These are phyloP conservation scores for Epinephelus awoara DNA, from an alignment of 2,797 vertebrate species.

Conservation along the genomic window DNA sequence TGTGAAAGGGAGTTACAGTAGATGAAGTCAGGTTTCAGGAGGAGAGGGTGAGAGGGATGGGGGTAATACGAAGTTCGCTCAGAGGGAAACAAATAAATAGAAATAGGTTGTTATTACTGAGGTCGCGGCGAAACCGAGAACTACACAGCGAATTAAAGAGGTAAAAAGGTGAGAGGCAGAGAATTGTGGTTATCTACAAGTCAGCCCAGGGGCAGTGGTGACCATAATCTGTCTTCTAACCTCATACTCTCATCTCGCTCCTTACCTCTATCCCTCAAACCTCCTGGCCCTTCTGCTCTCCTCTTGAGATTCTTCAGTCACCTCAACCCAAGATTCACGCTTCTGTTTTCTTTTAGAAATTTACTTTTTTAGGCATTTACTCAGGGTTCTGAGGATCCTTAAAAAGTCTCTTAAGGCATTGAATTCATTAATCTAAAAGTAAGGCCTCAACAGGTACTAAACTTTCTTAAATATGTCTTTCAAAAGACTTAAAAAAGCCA, in stretches of 20 bases:
- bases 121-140: constrained; percentile 51
- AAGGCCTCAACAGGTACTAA: too few relatives aligned
- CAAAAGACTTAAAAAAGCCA: too few relatives aligned
- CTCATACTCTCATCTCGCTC: constrained; percentile 10
- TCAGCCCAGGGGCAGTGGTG: constrained; percentile 45
- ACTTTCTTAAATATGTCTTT: too few relatives aligned
- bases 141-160: constrained; percentile 44
- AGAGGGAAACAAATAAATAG: constrained; percentile 57
- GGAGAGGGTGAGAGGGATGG: constrained; percentile 36
- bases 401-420: too few relatives aligned
- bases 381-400: too few relatives aligned
- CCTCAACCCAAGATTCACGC: background rate
- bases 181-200: constrained; percentile 43
- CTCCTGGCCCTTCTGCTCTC: background rate
- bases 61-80: constrained; percentile 52
- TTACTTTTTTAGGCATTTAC: too few relatives aligned
- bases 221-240: constrained; percentile 41
- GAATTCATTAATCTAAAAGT: too few relatives aligned
- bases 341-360: constrained; percentile 16
- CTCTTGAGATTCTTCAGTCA: background rate
- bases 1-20: constrained; percentile 24
- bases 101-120: constrained; percentile 55
- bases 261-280: background rate
- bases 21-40: constrained; percentile 34
- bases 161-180: constrained; percentile 57